Evolutionary conservation across 2,797 vertebrate genomes (phyloP).

Genomic region (Gouania willdenowi): DNA sequence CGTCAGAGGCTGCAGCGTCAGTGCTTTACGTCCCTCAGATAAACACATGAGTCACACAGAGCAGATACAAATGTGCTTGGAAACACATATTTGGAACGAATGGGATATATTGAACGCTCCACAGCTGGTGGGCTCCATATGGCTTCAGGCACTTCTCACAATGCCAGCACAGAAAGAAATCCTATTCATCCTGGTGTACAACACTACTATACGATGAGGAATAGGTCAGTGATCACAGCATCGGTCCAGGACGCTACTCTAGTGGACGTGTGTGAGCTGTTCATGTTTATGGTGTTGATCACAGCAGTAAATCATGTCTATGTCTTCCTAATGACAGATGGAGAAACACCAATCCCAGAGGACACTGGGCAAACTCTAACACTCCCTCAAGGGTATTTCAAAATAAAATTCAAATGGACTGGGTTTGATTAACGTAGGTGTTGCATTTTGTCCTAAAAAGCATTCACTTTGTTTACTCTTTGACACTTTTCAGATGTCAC

Average conservation of each 20-base stretch:
- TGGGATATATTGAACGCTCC: not conserved
- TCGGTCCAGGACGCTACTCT: slow-evolving; percentile 40
- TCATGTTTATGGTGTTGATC: slow-evolving; percentile 24
- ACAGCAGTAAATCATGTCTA: slow-evolving; percentile 28
- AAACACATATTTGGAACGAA: slow-evolving; percentile 1
- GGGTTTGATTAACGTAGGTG: too few species aligned
- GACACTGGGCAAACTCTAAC: not conserved
- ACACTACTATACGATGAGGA: slow-evolving; percentile 6
- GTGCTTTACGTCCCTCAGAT: slow-evolving; percentile 2
- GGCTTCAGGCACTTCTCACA: slow-evolving; percentile 5
- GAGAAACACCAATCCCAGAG: slow-evolving; percentile 13
- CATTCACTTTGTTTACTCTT: too few species aligned
- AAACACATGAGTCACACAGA: slow-evolving; percentile 42
- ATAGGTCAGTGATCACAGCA: slow-evolving; percentile 49
- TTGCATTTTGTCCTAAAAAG: too few species aligned
- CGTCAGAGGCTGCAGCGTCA: slow-evolving; percentile 31
- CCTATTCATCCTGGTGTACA: slow-evolving; percentile 7
- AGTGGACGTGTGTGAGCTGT: slow-evolving; percentile 9
- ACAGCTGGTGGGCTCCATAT: slow-evolving; percentile 4
- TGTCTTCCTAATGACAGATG: slow-evolving; percentile 10
- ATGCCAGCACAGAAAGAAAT: slow-evolving; percentile 13
- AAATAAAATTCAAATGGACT: too few species aligned
- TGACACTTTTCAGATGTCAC: too few species aligned
- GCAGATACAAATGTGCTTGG: slow-evolving; percentile 1
- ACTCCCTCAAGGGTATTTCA: too few species aligned